phyloP scores from a whole-genome alignment of 1,140 invertebrate species.

The Glossosoma conforme region DNA sequence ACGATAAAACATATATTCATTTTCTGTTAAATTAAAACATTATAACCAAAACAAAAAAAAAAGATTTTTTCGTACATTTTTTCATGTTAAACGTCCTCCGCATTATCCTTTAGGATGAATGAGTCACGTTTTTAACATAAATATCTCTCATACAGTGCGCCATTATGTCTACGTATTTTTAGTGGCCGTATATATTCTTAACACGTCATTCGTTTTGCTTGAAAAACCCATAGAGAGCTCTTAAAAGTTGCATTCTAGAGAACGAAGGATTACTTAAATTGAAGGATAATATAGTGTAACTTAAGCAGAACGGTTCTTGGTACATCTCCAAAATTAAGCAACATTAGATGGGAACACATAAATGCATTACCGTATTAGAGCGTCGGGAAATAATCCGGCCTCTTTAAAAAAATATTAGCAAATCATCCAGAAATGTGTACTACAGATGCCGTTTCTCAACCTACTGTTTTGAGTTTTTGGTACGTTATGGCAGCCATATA shows the following conservation, averaged over 20 bases:
- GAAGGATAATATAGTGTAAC: background rate
- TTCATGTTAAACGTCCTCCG: background rate
- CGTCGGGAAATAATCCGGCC: background rate
- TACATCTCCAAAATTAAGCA: background rate
- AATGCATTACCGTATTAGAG: background rate
- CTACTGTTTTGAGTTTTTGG: too few relatives aligned
- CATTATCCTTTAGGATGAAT: background rate
- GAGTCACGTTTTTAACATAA: conserved; percentile 1
- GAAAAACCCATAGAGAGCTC: background rate
- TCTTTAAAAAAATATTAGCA: conserved; percentile 1
- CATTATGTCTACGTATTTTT: background rate
- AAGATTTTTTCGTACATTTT: background rate
- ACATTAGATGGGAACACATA: too few relatives aligned
- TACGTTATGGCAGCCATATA: too few relatives aligned
- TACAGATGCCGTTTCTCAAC: too few relatives aligned
- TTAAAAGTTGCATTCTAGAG: background rate
- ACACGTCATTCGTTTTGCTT: conserved; percentile 4
- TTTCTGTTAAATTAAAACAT: too few relatives aligned
- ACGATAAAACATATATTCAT: too few relatives aligned
- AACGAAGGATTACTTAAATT: too few relatives aligned
- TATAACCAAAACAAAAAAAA: background rate
- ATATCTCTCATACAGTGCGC: background rate
- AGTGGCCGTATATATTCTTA: conserved; percentile 6
- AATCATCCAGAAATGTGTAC: too few relatives aligned
- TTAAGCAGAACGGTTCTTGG: background rate